These are phyloP conservation scores for Peromyscus nudipes DNA, from an alignment of 2,797 vertebrate genomes.

Conservation along the genomic window DNA sequence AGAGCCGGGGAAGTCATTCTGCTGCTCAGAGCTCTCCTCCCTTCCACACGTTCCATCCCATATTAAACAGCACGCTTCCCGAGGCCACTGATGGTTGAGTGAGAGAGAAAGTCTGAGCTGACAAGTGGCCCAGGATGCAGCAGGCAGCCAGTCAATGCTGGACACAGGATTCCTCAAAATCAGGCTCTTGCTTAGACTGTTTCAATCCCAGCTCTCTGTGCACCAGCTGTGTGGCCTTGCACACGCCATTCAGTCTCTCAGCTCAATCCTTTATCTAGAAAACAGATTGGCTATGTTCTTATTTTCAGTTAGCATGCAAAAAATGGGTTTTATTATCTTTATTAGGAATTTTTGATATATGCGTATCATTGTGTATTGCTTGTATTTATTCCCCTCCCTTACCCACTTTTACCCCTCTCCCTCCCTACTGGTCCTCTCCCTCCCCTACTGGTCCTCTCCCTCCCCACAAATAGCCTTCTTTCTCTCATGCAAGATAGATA, in stretches of 20 bases:
- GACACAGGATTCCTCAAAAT: background rate
- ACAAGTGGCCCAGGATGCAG: background rate
- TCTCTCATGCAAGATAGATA: background rate
- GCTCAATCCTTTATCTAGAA: background rate
- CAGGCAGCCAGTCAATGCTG: background rate
- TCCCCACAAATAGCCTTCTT: background rate
- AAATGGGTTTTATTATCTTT: background rate
- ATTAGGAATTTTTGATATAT: background rate
- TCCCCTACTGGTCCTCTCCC: background rate
- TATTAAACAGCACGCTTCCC: background rate
- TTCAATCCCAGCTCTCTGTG: background rate
- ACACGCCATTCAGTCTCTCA: background rate
- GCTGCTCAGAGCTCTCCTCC: background rate
- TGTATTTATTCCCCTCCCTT: background rate
- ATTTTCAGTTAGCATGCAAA: background rate
- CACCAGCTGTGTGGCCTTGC: background rate
- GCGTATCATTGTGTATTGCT: no score
- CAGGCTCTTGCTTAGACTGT: background rate
- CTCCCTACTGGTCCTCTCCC: background rate
- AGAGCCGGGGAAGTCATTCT: background rate
- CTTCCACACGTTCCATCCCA: background rate
- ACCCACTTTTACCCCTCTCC: no score
- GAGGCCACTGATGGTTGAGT: background rate
- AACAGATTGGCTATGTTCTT: background rate
- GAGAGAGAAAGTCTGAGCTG: no score